Evolutionary conservation across 2,888 invertebrate genomes (phyloP).

Genomic region (Athripsodes cinereus): DNA sequence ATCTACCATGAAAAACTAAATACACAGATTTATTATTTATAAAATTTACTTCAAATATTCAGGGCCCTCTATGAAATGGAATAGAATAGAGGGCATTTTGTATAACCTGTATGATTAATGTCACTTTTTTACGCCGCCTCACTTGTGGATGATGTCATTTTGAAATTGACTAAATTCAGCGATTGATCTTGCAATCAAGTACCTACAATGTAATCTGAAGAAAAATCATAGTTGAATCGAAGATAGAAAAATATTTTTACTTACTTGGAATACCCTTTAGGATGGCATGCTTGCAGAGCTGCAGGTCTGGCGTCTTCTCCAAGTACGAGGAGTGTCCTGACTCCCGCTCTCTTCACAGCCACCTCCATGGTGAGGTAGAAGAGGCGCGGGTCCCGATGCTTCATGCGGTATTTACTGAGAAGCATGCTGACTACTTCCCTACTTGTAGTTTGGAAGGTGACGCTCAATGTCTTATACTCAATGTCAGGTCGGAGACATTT

Average conservation of each 20-base stretch:
- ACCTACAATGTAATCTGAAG: no score
- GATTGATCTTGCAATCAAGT: no score
- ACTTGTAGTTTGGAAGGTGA: constrained; percentile 83
- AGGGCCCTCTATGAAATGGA: no score
- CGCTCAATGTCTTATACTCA: constrained; percentile 91
- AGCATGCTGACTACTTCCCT: constrained; percentile 80
- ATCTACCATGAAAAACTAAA: no score
- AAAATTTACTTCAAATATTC: no score
- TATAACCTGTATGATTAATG: no score
- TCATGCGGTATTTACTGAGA: constrained; percentile 84
- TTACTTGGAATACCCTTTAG: constrained; percentile 86
- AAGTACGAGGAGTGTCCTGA: constrained; percentile 73
- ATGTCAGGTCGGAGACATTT: constrained; percentile 86
- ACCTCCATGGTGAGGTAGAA: constrained; percentile 95
- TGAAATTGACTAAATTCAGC: no score
- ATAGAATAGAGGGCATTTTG: no score
- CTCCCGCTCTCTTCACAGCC: constrained; percentile 75
- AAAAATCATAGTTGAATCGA: no score
- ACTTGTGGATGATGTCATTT: no score
- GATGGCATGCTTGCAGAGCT: constrained; percentile 89
- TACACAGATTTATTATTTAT: no score
- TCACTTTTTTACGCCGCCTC: no score
- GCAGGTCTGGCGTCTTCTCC: constrained; percentile 88
- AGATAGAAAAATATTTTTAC: constrained; percentile 29
- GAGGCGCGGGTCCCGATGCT: constrained; percentile 85